Percentiles rank a stretch among this genome's conserved stretches.
Conservation (phyloP, 2,888 invertebrate species). For the Crocallis elinguaria region DNA sequence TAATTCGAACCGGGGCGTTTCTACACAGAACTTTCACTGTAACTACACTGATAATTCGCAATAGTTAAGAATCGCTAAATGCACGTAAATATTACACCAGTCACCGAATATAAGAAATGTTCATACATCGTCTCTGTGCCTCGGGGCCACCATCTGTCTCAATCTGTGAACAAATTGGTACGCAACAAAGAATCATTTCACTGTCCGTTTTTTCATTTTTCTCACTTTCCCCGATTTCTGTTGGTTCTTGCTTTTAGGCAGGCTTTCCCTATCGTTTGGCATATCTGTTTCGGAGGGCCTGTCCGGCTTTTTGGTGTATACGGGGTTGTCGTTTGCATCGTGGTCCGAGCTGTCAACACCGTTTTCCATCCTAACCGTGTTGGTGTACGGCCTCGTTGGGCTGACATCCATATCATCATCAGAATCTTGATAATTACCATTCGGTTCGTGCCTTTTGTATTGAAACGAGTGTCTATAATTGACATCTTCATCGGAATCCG, state of each 20-base stretch:
- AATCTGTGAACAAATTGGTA: conserved; percentile 75
- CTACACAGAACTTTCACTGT: background rate
- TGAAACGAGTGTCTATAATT: conserved; percentile 58
- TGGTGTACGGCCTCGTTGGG: conserved; percentile 49
- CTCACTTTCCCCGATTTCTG: conserved; percentile 69
- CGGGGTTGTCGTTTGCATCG: conserved; percentile 69
- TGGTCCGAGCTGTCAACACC: conserved; percentile 72
- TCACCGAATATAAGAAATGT: conserved; percentile 71
- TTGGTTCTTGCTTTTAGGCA: conserved; percentile 59
- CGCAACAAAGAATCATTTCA: conserved; percentile 80
- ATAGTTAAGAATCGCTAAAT: conserved; percentile 52
- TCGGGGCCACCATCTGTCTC: conserved; percentile 51
- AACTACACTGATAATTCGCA: conserved; percentile 10
- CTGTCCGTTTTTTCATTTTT: conserved; percentile 68
- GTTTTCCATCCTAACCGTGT: conserved; percentile 65
- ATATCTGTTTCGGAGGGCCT: conserved; percentile 57
- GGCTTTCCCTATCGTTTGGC: conserved; percentile 64
- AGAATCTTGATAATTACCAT: conserved; percentile 69
- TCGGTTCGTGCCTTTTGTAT: conserved; percentile 62
- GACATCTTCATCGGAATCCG: conserved; percentile 72
- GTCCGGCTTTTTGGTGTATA: conserved; percentile 36
- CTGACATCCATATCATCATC: conserved; percentile 67
- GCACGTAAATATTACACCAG: conserved; percentile 61
- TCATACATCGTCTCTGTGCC: conserved; percentile 43
- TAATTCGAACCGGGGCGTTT: background rate